These are phyloP conservation scores for Cathartes aura DNA, from an alignment of 2,113 vertebrate species.

Conservation along the genomic window DNA sequence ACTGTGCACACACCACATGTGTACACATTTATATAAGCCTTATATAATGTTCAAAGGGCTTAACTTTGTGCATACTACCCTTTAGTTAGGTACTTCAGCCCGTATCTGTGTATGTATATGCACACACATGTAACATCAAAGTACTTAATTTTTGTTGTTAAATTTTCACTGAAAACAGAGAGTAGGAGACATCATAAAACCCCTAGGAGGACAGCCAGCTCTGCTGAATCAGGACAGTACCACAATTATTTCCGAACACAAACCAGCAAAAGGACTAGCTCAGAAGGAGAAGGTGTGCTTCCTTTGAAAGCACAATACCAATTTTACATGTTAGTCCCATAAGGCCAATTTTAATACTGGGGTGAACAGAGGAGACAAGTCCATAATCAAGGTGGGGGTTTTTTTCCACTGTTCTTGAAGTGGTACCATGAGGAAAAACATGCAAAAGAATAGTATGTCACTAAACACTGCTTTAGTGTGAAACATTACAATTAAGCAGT, in stretches of 20 bases:
- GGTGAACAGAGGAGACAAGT: not conserved
- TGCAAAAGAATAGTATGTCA: not conserved
- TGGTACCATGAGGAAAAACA: accelerated
- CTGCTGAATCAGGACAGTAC: not conserved
- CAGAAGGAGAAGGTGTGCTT: not conserved
- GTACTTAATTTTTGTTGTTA: not conserved
- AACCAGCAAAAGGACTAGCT: not conserved
- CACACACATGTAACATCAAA: accelerated
- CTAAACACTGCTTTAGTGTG: not conserved
- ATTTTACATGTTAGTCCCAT: not conserved
- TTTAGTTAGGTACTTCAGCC: not conserved
- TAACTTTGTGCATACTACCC: not conserved
- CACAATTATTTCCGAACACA: not conserved
- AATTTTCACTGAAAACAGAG: not conserved
- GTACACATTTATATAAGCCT: not conserved
- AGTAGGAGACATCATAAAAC: not conserved
- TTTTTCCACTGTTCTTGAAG: not conserved
- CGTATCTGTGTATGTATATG: not conserved
- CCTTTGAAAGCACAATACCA: not conserved
- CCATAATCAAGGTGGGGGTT: not conserved
- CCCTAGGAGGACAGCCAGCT: not conserved
- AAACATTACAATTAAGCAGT: not conserved
- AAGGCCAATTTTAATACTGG: not conserved
- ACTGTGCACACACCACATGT: not conserved
- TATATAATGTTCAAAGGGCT: not conserved